Conservation (phyloP, 2,113 vertebrate genomes). For the Syngnathoides biaculeatus region DNA sequence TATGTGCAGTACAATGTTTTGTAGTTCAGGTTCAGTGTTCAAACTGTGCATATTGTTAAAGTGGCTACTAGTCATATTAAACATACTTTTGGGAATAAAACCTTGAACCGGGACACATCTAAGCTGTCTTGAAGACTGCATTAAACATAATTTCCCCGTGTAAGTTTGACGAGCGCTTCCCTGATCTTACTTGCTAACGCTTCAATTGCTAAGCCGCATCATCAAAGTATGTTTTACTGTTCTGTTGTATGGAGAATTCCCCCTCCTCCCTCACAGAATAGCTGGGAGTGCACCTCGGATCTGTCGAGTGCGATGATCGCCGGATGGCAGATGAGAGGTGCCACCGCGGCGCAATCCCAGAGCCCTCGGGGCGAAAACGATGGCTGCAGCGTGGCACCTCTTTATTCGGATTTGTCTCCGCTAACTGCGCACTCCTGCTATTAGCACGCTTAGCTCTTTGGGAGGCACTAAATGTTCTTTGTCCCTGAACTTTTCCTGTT, state of each 20-base stretch:
- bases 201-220: background rate
- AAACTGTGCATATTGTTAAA: too few relatives aligned
- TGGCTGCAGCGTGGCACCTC: conserved; percentile 58
- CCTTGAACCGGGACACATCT: background rate
- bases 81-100: too few relatives aligned
- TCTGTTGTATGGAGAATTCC: background rate
- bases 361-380: conserved; percentile 63
- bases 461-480: conserved; percentile 10
- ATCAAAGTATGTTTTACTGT: background rate
- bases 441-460: conserved; percentile 34
- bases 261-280: conserved; percentile 29
- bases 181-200: background rate
- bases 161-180: background rate
- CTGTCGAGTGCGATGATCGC: conserved; percentile 53
- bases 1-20: too few relatives aligned
- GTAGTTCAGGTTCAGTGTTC: too few relatives aligned
- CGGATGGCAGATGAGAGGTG: conserved; percentile 67
- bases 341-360: conserved; percentile 58
- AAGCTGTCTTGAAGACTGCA: background rate
- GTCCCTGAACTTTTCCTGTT: conserved; percentile 1
- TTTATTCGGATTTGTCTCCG: background rate
- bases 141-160: background rate
- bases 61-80: too few relatives aligned
- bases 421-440: conserved; percentile 39
- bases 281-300: conserved; percentile 51